A percentile compares a stretch with the other conserved stretches of the same genome.
Evolutionary conservation across 2,797 vertebrate genomes (phyloP).

Genomic region (Nyctalus aviator): DNA sequence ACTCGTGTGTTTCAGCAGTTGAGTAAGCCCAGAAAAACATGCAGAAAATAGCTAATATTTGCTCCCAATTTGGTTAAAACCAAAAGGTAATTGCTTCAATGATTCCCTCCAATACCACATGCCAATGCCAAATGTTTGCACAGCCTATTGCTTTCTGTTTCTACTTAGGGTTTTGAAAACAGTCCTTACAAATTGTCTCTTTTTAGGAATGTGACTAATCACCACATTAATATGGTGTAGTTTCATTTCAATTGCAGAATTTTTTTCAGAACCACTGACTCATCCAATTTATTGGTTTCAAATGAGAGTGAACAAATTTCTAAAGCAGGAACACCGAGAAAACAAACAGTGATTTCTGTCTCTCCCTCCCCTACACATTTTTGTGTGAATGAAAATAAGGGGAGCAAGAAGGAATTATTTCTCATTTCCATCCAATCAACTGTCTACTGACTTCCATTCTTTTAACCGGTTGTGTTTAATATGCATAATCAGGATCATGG

Average conservation of each 20-base stretch:
- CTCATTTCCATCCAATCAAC: neutral
- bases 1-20: constrained; percentile 37
- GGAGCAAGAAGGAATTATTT: neutral
- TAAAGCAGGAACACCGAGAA: constrained; percentile 51
- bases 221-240: constrained; percentile 32
- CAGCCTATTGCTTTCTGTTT: constrained; percentile 66
- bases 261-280: constrained; percentile 48
- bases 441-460: neutral
- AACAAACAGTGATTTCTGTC: neutral
- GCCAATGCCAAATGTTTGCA: constrained; percentile 54
- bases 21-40: constrained; percentile 54
- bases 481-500: neutral
- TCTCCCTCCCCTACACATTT: neutral
- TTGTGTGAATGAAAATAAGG: constrained; percentile 40
- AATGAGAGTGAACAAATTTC: constrained; percentile 4
- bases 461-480: neutral
- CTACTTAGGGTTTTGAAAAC: constrained; percentile 57
- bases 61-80: constrained; percentile 40
- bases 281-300: constrained; percentile 58
- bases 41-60: constrained; percentile 62
- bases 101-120: constrained; percentile 55
- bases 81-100: constrained; percentile 61
- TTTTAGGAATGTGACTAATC: constrained; percentile 58
- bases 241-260: constrained; percentile 50
- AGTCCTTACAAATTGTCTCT: constrained; percentile 50